These are phyloP conservation scores for Pantherophis guttatus DNA, from an alignment of 2,113 vertebrate species.

Conservation along the genomic window DNA sequence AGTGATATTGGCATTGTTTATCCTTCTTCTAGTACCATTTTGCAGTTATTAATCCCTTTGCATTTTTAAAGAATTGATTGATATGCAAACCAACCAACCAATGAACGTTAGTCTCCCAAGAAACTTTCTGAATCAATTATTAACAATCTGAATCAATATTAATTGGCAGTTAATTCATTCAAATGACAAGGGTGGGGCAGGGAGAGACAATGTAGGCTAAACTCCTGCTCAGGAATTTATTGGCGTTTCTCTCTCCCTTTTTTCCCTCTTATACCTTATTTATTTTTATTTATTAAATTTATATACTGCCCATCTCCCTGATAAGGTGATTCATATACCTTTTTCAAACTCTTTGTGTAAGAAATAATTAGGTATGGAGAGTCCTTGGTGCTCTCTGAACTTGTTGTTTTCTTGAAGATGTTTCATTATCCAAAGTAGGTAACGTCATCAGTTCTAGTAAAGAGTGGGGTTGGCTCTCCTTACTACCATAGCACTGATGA, in stretches of 20 bases:
- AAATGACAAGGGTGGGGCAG: background rate
- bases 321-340: background rate
- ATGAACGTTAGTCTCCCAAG: background rate
- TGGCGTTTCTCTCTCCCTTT: slow-evolving; percentile 36
- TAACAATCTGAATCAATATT: background rate
- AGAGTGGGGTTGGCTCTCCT: background rate
- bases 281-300: background rate
- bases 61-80: background rate
- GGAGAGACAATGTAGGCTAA: background rate
- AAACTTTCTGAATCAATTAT: background rate
- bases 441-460: background rate
- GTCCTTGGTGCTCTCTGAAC: background rate
- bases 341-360: background rate
- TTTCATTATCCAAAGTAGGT: background rate
- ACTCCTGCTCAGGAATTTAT: slow-evolving; percentile 8
- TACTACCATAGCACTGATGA: background rate
- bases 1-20: background rate
- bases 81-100: background rate
- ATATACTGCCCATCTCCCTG: background rate
- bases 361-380: background rate
- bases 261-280: slow-evolving; percentile 15
- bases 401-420: background rate
- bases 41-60: background rate
- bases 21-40: background rate
- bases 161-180: background rate